phyloP scores from a whole-genome alignment of 1,140 invertebrate genomes.

The Physella acuta region DNA sequence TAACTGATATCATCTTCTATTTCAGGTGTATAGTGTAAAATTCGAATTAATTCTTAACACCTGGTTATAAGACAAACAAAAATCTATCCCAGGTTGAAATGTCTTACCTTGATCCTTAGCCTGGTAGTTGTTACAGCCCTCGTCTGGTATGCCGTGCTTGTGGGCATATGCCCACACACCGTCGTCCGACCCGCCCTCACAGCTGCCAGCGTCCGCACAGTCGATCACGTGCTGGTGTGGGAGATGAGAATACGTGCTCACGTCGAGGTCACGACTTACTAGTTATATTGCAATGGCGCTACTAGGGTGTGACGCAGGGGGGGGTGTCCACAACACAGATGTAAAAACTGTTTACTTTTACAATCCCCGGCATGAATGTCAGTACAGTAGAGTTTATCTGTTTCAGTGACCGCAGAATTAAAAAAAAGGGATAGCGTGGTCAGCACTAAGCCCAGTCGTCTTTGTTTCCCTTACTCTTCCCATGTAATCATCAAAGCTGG shows the following conservation, averaged over 20 bases:
- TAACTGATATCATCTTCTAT: too few relatives aligned
- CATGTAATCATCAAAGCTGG: too few relatives aligned
- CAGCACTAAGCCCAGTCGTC: too few relatives aligned
- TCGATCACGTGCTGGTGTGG: slow-evolving; percentile 51
- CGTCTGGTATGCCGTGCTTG: slow-evolving; percentile 62
- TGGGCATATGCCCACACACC: slow-evolving; percentile 62
- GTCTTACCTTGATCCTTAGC: slow-evolving; percentile 61
- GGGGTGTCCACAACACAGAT: neutral
- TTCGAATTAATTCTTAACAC: too few relatives aligned
- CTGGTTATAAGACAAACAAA: too few relatives aligned
- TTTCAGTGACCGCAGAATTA: too few relatives aligned
- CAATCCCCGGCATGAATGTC: neutral
- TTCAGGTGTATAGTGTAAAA: too few relatives aligned
- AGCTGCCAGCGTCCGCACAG: slow-evolving; percentile 59
- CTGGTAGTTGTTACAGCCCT: slow-evolving; percentile 65
- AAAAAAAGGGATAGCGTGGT: too few relatives aligned
- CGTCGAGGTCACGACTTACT: neutral
- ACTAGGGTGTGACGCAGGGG: too few relatives aligned
- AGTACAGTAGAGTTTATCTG: neutral
- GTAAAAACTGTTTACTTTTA: neutral
- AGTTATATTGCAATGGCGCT: neutral
- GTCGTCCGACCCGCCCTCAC: slow-evolving; percentile 60
- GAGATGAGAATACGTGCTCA: neutral
- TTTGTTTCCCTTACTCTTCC: too few relatives aligned
- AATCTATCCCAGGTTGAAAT: too few relatives aligned